Percentiles rank a stretch among this genome's conserved stretches.
Evolutionary conservation across 2,113 vertebrate species (phyloP).

Genomic region (Thermophis baileyi): DNA sequence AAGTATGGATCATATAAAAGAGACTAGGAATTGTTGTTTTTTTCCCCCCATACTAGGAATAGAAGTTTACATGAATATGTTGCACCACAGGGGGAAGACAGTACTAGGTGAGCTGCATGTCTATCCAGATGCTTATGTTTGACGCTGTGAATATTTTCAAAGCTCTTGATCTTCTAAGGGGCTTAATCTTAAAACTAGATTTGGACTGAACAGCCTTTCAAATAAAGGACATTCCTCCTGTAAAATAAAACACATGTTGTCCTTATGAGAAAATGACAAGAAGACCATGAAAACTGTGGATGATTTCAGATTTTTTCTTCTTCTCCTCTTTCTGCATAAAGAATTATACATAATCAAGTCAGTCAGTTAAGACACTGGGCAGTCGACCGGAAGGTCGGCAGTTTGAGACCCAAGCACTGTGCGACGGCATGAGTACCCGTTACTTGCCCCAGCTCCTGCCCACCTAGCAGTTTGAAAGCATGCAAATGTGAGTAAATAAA

Average conservation of each 20-base stretch:
- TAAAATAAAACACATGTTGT: not conserved
- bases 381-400: not conserved
- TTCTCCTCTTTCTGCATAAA: not conserved
- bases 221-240: not conserved
- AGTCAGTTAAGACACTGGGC: not conserved
- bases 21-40: not conserved
- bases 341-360: not conserved
- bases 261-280: not conserved
- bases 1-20: not conserved
- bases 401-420: not conserved
- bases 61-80: not conserved
- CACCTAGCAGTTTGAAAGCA: not conserved
- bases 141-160: not conserved
- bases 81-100: not conserved
- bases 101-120: not conserved
- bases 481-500: not conserved
- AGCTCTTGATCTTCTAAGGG: not conserved
- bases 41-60: not conserved
- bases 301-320: constrained; percentile 33
- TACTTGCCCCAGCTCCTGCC: not conserved
- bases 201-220: not conserved
- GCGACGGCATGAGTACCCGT: not conserved
- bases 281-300: constrained; percentile 37
- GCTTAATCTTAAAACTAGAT: not conserved
- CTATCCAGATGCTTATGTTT: not conserved